These are phyloP conservation scores for Acrobasis repandana DNA, from an alignment of 2,888 invertebrate genomes.

Conservation along the genomic window DNA sequence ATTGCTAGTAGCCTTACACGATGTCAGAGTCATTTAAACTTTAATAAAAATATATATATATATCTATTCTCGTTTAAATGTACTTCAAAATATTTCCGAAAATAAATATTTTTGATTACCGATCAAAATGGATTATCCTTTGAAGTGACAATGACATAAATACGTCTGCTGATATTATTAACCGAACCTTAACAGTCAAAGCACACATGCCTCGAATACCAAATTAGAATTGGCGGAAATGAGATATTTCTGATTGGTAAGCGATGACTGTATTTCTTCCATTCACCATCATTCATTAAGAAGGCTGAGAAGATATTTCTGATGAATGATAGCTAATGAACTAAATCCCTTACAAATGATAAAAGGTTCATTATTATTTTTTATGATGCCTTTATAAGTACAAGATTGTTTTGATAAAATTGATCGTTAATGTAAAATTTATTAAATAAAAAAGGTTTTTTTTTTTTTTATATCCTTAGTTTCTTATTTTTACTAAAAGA, in stretches of 20 bases:
- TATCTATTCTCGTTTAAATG: too few species aligned
- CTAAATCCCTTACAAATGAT: not conserved
- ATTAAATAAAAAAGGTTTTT: too few species aligned
- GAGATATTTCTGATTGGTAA: constrained; percentile 16
- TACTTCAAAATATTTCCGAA: not conserved
- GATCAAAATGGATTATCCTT: too few species aligned
- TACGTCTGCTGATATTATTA: not conserved
- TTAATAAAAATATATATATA: too few species aligned
- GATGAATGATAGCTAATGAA: constrained; percentile 5
- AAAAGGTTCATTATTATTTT: too few species aligned
- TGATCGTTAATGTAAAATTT: too few species aligned
- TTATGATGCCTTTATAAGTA: too few species aligned
- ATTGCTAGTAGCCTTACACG: too few species aligned
- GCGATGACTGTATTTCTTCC: constrained; percentile 8
- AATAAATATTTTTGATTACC: not conserved
- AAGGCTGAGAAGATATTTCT: not conserved
- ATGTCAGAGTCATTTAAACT: not conserved
- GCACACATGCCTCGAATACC: constrained; percentile 12
- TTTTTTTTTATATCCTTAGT: too few species aligned
- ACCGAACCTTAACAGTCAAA: not conserved
- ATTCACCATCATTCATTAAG: constrained; percentile 6
- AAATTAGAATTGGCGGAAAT: constrained; percentile 12
- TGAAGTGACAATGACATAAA: not conserved
- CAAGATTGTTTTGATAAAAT: too few species aligned
- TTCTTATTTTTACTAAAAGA: too few species aligned